phyloP scores from a whole-genome alignment of 2,797 vertebrate genomes.

The Cynodonichthys magdalenae region DNA sequence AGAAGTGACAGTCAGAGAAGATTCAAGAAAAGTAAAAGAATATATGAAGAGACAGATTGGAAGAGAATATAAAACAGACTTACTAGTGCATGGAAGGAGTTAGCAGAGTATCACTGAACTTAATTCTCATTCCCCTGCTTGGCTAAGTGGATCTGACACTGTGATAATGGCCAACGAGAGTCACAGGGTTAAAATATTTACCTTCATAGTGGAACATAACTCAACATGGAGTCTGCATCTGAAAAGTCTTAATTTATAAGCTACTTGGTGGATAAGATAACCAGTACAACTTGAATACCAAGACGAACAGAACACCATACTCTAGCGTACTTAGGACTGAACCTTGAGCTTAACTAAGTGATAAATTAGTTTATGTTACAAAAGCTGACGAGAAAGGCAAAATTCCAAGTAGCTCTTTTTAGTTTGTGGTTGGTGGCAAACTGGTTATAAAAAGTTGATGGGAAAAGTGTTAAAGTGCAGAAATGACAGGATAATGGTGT shows the following conservation, averaged over 20 bases:
- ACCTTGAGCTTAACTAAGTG: not conserved
- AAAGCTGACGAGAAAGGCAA: constrained; percentile 6
- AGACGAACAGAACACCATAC: not conserved
- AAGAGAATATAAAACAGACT: not conserved
- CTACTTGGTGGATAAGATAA: not conserved
- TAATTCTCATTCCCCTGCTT: not conserved
- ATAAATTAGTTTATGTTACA: constrained; percentile 7
- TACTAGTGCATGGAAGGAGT: not conserved
- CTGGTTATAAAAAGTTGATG: constrained; percentile 20
- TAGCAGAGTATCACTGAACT: not conserved
- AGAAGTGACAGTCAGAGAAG: constrained; percentile 17
- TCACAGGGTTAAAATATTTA: not conserved
- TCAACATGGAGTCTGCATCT: not conserved
- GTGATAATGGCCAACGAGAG: not conserved
- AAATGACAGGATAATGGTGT: constrained; percentile 7
- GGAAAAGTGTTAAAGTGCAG: constrained; percentile 25
- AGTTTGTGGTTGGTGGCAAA: constrained; percentile 50
- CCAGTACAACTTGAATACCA: not conserved
- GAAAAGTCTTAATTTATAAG: not conserved
- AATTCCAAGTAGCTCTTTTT: constrained; percentile 30
- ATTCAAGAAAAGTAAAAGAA: constrained; percentile 12
- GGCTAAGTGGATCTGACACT: not conserved
- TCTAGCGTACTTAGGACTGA: too few relatives aligned
- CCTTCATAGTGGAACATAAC: not conserved
- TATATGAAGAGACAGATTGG: not conserved